Evolutionary conservation across 2,113 vertebrate genomes (phyloP), one percentile per base, ranked within the genome.

Genomic region (Dicrurus megarhynchus): DNA sequence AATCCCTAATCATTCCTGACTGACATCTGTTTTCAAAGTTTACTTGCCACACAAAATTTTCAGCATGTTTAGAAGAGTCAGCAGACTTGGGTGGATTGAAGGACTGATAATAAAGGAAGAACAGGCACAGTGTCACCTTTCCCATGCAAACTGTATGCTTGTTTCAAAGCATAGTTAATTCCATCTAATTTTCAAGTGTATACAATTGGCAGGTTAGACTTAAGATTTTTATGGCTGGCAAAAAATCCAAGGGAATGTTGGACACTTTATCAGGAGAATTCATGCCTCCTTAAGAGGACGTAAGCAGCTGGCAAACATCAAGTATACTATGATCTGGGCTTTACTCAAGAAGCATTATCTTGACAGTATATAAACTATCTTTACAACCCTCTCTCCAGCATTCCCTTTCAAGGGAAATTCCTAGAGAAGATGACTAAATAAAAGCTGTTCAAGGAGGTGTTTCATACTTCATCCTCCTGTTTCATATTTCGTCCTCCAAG

Each of bases 331-430:
- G 64, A 92, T 67, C 71, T 74, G 44, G 60, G 24, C 17, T 92
- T 88, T 89, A 84, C 47, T 77, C 52, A 35, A 88, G 56, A 92
- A 95, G 90, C 3, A 46, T 75, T 91, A 75, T 75, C 91, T 91
- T 68, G 90, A 80, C 71, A 67, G 59, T 78, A 59, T 85, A 90
- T 94, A 96, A 96, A 91, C 39, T 74, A 55, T 83, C 63, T 87
- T 93, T 94, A 96, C 64, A 95, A 83, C 35, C n/a, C 56, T 74
- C 28, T 70, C 39, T 78, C 42, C 47, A 93, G 49, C 64, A 78
- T 95, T 88, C 20, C 32, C 52, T 96, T 93, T 96, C 76, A 90
- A 82, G 79, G 50, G 32, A 95, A 88, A 86, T 70, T 84, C 64
- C 49, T 86, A 44, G 59, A 85, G 59, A 93, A 85, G 50, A 88